Percentiles rank a stretch among this genome's conserved stretches.
These are phyloP conservation scores for Tenthredo mesomela DNA, from an alignment of 2,888 invertebrate species.

Conservation along the genomic window DNA sequence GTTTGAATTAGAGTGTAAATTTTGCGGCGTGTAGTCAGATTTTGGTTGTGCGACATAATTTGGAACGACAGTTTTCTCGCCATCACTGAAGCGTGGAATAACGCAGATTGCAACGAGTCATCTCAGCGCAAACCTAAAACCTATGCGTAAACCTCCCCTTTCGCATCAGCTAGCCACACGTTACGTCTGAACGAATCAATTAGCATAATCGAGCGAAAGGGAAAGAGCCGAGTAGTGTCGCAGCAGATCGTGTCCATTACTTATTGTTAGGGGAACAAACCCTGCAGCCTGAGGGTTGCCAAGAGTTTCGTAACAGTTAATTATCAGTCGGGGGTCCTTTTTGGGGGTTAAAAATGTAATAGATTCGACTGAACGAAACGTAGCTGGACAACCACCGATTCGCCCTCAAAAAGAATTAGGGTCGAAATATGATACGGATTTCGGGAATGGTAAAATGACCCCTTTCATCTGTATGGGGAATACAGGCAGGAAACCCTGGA, in stretches of 20 bases:
- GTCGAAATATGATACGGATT: slow-evolving; percentile 14
- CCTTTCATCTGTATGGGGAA: neutral
- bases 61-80: slow-evolving; percentile 23
- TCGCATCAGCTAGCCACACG: slow-evolving; percentile 18
- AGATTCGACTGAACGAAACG: neutral
- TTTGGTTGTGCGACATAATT: neutral
- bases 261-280: slow-evolving; percentile 19
- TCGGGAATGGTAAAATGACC: neutral
- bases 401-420: neutral
- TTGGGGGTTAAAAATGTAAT: neutral
- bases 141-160: slow-evolving; percentile 21
- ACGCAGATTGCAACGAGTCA: slow-evolving; percentile 45
- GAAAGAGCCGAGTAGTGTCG: neutral
- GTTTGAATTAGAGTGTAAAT: slow-evolving; percentile 9
- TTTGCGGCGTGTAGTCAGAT: neutral
- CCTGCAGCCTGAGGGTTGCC: neutral
- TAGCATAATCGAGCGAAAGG: slow-evolving; percentile 56
- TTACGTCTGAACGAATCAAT: slow-evolving; percentile 65
- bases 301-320: slow-evolving; percentile 37
- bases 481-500: neutral
- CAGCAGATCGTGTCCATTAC: neutral
- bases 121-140: neutral
- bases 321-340: slow-evolving; percentile 18
- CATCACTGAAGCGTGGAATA: slow-evolving; percentile 21
- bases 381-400: neutral